Evolutionary conservation across 2,888 invertebrate genomes (phyloP), one percentile per base, ranked within the genome.

Genomic region (Elegia similella): DNA sequence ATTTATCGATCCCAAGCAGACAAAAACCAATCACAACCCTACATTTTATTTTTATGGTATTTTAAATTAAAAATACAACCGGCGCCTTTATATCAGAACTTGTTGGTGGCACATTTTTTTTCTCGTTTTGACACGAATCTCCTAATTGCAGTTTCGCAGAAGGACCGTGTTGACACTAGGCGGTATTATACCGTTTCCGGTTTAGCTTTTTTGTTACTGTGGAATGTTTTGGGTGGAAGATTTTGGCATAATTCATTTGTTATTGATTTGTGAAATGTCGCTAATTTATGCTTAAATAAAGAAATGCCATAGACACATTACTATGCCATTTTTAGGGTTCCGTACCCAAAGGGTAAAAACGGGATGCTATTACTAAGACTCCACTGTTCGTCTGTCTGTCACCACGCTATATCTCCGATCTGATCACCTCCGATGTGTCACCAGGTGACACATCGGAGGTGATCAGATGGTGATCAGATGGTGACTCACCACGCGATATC

Each of bases 121-220:
- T n/a, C 15, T 5, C 38, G 17, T 34, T 50, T 34, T 50, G 34
- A 34, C 50, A 50, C 58, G 61, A 62, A 60, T 42, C 63, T 60
- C 61, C 78, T 78, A 81, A 82, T 82, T 78, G 77, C 72, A 71
- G 76, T 79, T 87, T 86, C 86, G 80, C 73, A 76, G 87, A 87
- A 88, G 85, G 85, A 66, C 64, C 59, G 59, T 84, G 78, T 88
- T 87, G 82, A 83, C 81, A 78, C 70, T 78, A 23, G 50, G 38
- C 38, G 75, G 69, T 69, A 69, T 62, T 67, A 67, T 63, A 64
- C 63, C 10, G 78, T 85, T 84, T 88, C 84, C 86, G 84, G 82
- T 76, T 76, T 69, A 58, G 46, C 62, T 69, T 79, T 84, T 82
- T 78, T 71, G 62, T 65, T 23, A 5, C 66, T 65, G 68, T 63